phyloP scores from a whole-genome alignment of 2,888 invertebrate species.

The Drosophila austrosaltans region DNA sequence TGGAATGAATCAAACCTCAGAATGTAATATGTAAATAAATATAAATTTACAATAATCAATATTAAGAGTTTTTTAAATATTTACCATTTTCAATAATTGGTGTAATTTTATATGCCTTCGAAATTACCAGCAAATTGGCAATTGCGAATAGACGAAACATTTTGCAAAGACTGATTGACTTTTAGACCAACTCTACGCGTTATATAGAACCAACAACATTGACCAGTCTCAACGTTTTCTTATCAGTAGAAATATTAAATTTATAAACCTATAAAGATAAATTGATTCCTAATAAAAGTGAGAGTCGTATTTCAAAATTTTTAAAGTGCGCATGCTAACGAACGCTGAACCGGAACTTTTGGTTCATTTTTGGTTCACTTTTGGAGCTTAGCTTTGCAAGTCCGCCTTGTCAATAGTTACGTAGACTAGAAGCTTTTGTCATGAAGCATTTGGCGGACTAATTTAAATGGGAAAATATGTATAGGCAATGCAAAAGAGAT shows the following conservation, averaged over 20 bases:
- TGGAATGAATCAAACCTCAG: not conserved
- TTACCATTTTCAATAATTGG: slow-evolving; percentile 9
- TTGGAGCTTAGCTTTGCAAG: not conserved
- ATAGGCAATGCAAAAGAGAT: too few species aligned
- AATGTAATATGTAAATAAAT: not conserved
- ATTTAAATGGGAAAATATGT: not conserved
- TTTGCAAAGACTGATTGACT: slow-evolving; percentile 5
- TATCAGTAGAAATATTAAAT: too few species aligned
- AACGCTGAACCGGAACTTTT: too few species aligned
- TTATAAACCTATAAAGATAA: too few species aligned
- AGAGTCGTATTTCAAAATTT: too few species aligned
- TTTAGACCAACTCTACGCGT: not conserved
- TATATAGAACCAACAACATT: too few species aligned
- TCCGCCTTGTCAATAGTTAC: not conserved
- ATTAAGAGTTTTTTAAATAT: not conserved
- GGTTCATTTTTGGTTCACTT: not conserved
- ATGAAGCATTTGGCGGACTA: not conserved
- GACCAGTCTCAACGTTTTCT: too few species aligned
- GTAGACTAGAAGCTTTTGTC: not conserved
- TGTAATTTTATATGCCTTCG: slow-evolving; percentile 1
- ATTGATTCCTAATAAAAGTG: too few species aligned
- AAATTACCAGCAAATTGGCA: not conserved
- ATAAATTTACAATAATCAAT: too few species aligned
- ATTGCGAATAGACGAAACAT: slow-evolving; percentile 1
- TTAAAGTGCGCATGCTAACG: too few species aligned